Evolutionary conservation across 2,888 invertebrate species (phyloP), one percentile per base, ranked within the genome.

Genomic region (Phasia obesa): DNA sequence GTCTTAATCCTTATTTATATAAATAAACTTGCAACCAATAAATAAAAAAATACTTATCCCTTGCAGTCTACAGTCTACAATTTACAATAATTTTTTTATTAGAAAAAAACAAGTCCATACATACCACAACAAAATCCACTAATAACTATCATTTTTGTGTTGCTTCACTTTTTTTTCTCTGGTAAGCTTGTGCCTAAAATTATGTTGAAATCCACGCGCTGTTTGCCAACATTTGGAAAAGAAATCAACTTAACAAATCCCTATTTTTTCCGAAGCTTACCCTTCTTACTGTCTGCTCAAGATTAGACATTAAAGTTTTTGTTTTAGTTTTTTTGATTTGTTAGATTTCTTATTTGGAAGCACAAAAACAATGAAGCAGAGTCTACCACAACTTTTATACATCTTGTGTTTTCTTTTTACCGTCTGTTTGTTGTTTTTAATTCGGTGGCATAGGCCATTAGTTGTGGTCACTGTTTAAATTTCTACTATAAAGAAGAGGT

Each of bases 371-470:
- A n/a, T 55, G 49, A 55, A 71, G 38, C 64, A 21, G 23, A 81
- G 44, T 65, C 59, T 71, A 55, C 42, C 75, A 60, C 13, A 65
- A 44, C 25, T 77, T 64, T 77, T 21, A 17, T 49, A 53, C 49
- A 38, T 62, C 55, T n/a, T n/a, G n/a, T 79, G 78, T 19, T 6
- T 57, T 51, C 1, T 21, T 38, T 51, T 19, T 42, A 19, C 31
- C 47, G 53, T 27, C 23, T 69, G 57, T 64, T 64, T 70, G 60
- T 70, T 69, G 38, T 81, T 81, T 84, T 85, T 62, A 73, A 73
- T 85, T 85, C 89, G 87, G 89, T 89, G 89, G 89, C 89, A 90
- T 90, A 89, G 89, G 88, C 89, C 89, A 89, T 89, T 90, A 89
- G 89, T 89, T 89, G 89, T 88, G 89, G 89, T 89, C 89, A 89